phyloP scores from a whole-genome alignment of 2,113 vertebrate species.

The Oreochromis tanganicae region DNA sequence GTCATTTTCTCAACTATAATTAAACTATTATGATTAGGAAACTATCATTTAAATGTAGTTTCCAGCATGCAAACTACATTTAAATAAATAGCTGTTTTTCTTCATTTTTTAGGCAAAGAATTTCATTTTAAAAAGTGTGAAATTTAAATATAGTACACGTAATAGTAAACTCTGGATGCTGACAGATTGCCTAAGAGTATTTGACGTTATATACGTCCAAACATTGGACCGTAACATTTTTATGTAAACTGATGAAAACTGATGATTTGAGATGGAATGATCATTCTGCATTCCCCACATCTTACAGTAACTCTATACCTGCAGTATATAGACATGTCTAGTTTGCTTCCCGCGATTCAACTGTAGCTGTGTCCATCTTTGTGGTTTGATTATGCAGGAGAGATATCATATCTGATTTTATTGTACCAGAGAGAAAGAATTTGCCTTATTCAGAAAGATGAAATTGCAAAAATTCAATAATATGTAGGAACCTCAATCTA shows the following conservation, averaged over 20 bases:
- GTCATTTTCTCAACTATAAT: background rate
- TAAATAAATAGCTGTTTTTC: background rate
- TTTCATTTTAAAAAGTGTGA: background rate
- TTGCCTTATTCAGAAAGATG: background rate
- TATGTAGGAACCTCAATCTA: background rate
- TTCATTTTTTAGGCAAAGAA: background rate
- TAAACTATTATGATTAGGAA: background rate
- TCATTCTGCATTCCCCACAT: background rate
- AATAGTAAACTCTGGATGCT: background rate
- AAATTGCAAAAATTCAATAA: background rate
- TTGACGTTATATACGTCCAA: rapidly evolving
- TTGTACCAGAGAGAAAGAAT: background rate
- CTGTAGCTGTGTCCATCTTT: background rate
- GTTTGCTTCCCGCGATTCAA: background rate
- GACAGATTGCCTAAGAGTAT: background rate
- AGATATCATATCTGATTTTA: background rate
- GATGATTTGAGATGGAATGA: background rate
- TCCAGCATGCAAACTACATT: too few relatives aligned
- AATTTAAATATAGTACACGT: background rate
- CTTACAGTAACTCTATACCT: background rate
- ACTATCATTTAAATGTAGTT: background rate
- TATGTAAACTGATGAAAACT: background rate
- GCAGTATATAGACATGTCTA: background rate
- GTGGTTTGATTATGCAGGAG: rapidly evolving
- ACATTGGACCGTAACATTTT: background rate